phyloP scores from a whole-genome alignment of 2,113 vertebrate genomes.

The Bungarus multicinctus region DNA sequence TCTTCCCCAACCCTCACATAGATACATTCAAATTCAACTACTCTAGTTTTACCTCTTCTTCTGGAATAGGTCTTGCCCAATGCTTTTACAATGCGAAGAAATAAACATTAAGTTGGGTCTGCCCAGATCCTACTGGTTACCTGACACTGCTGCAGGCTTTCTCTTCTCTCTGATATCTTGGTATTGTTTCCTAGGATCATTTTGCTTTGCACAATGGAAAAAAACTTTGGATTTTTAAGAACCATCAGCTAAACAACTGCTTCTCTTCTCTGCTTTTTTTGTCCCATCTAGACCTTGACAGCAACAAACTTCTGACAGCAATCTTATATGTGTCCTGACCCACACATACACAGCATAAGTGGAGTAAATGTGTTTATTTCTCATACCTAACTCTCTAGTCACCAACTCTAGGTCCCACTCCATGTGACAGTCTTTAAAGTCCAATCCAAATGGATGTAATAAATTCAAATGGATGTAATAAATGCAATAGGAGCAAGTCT shows the following conservation, averaged over 20 bases:
- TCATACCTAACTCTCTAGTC: not conserved
- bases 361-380: not conserved
- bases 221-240: not conserved
- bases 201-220: not conserved
- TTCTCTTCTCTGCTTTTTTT: not conserved
- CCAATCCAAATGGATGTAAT: not conserved
- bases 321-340: not conserved
- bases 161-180: not conserved
- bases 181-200: not conserved
- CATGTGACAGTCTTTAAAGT: not conserved
- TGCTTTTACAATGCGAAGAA: not conserved
- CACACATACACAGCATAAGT: not conserved
- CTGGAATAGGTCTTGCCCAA: not conserved
- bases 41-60: not conserved
- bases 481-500: not conserved
- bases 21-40: not conserved
- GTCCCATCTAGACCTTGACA: not conserved
- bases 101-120: not conserved
- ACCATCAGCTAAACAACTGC: not conserved
- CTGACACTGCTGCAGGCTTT: not conserved
- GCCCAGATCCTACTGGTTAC: not conserved
- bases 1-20: not conserved
- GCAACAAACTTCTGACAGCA: not conserved
- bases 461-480: not conserved
- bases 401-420: not conserved